Evolutionary conservation across 2,797 vertebrate genomes (phyloP).

Genomic region (Anguilla pacifica): DNA sequence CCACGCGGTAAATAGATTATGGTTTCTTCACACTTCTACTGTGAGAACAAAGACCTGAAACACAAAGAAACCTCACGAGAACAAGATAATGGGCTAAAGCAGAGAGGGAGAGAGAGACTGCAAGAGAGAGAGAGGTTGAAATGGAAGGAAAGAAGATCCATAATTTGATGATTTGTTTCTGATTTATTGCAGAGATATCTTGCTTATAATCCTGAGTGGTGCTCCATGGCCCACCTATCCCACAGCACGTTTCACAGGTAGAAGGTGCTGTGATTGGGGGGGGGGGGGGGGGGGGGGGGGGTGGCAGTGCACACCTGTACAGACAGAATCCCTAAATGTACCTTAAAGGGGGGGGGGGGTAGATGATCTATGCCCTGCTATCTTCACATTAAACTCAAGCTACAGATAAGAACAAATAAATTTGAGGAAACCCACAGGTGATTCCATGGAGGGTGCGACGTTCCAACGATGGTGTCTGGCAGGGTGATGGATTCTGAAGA

Average conservation of each 20-base stretch:
- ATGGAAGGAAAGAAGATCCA: too few species aligned
- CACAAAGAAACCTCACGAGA: conserved; percentile 68
- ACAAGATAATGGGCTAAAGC: conserved; percentile 65
- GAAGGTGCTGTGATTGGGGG: not conserved
- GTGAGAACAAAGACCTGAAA: conserved; percentile 66
- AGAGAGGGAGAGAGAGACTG: not conserved
- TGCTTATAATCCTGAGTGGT: not conserved
- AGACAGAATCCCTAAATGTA: not conserved
- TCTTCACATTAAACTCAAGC: conserved; percentile 69
- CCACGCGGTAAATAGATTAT: conserved; percentile 75
- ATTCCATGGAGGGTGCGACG: conserved; percentile 62
- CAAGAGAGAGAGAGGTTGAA: not conserved
- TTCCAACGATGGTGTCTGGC: conserved; percentile 61
- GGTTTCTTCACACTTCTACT: conserved; percentile 64
- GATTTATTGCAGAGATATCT: not conserved
- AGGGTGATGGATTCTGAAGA: conserved; percentile 66
- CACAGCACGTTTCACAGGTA: not conserved
- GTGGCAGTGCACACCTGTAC: not conserved
- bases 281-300: not conserved
- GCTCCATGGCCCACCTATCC: not conserved
- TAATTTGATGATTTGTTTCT: not conserved
- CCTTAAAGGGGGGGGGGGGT: not conserved
- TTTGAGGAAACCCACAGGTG: conserved; percentile 68
- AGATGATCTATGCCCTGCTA: conserved; percentile 62
- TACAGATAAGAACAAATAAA: conserved; percentile 73